These are phyloP conservation scores for Cryptophagus acutangulus DNA, from an alignment of 2,888 invertebrate species.

Conservation along the genomic window DNA sequence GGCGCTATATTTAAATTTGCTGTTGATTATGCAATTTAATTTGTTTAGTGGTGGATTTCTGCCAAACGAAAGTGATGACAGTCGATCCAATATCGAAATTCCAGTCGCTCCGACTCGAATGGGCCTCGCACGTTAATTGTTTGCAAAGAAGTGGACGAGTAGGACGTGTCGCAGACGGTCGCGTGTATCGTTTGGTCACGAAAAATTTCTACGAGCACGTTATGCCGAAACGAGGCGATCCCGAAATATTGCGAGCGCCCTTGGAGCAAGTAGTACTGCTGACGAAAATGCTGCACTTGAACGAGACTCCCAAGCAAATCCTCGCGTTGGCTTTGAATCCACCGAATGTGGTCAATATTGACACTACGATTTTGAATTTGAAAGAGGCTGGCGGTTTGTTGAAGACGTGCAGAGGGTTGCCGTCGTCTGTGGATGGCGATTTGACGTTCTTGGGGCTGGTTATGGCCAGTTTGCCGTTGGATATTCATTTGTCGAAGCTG, in stretches of 20 bases:
- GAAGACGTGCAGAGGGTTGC: conserved; percentile 49
- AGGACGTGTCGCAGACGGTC: conserved; percentile 79
- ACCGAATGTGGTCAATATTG: conserved; percentile 77
- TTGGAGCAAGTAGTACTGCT: conserved; percentile 74
- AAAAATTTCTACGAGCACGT: conserved; percentile 58
- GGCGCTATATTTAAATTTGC: conserved; percentile 3
- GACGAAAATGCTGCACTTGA: conserved; percentile 77
- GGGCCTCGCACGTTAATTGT: conserved; percentile 89
- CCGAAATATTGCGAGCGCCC: conserved; percentile 78
- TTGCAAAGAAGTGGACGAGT: conserved; percentile 86
- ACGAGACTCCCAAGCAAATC: conserved; percentile 68
- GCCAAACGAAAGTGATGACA: conserved; percentile 77
- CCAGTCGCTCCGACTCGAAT: conserved; percentile 69
- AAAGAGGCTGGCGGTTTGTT: conserved; percentile 82
- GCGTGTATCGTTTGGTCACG: conserved; percentile 77
- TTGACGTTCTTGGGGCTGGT: conserved; percentile 80
- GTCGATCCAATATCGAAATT: conserved; percentile 75
- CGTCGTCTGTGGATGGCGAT: conserved; percentile 64
- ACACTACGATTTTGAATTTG: conserved; percentile 72
- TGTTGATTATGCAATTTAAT: conserved; percentile 18
- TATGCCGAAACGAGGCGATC: conserved; percentile 47
- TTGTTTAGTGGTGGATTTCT: conserved; percentile 85
- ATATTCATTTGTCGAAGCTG: conserved; percentile 75
- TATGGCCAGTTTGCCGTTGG: conserved; percentile 77
- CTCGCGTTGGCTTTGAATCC: conserved; percentile 82